A percentile compares a stretch with the other conserved stretches of the same genome.
These are phyloP conservation scores for Drosophila barbarae DNA, from an alignment of 2,888 invertebrate species.

Conservation along the genomic window DNA sequence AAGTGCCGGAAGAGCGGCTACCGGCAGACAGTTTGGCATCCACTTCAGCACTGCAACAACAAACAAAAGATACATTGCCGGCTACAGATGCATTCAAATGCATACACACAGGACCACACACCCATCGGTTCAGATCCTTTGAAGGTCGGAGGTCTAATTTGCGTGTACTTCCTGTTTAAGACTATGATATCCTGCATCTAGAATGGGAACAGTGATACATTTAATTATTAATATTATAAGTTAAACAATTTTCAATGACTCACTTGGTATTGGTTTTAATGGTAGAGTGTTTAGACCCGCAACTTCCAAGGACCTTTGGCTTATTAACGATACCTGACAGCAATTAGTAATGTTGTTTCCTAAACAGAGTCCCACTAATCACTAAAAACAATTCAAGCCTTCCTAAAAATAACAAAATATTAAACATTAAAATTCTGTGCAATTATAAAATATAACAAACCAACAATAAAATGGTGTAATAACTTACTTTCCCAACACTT, in stretches of 20 bases:
- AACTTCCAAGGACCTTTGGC: not conserved
- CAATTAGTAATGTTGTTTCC: not conserved
- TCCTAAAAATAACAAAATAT: not conserved
- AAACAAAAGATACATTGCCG: constrained; percentile 27
- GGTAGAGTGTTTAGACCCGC: not conserved
- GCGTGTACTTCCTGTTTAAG: constrained; percentile 3
- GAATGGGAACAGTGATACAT: not conserved
- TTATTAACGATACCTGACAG: not conserved
- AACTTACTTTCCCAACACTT: not conserved
- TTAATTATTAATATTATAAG: not conserved
- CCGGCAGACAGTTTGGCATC: constrained; percentile 68
- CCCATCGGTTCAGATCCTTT: constrained; percentile 11
- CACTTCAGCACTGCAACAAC: constrained; percentile 47
- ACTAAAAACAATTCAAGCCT: not conserved
- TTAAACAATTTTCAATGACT: not conserved
- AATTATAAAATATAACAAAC: not conserved
- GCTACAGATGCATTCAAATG: constrained; percentile 1
- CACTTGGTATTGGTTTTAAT: not conserved
- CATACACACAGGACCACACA: constrained; percentile 48
- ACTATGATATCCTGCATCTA: too few relatives aligned
- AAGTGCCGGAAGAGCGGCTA: constrained; percentile 61
- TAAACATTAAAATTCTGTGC: not conserved
- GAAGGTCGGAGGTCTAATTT: constrained; percentile 1
- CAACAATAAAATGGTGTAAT: too few relatives aligned
- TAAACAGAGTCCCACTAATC: not conserved